A percentile compares a stretch with the other conserved stretches of the same genome.
phyloP scores from a whole-genome alignment of 1,140 invertebrate genomes.

The Trichonephila clavata region DNA sequence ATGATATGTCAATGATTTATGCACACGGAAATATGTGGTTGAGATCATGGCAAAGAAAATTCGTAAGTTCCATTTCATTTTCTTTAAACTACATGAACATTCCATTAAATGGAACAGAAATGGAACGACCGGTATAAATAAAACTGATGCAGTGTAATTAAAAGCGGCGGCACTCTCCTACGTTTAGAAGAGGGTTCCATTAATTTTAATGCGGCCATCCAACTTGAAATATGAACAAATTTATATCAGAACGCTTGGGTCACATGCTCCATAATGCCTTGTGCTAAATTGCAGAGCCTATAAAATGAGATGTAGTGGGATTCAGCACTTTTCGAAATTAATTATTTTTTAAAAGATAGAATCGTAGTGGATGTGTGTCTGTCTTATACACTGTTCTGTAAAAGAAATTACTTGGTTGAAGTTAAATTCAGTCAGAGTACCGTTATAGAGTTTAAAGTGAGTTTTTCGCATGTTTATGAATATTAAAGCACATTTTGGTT shows the following conservation, averaged over 20 bases:
- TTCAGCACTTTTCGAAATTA: not conserved
- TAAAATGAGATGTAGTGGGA: conserved; percentile 44
- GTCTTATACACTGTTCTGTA: not conserved
- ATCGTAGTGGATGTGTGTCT: not conserved
- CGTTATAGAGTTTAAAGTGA: not conserved
- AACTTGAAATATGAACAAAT: conserved; percentile 58
- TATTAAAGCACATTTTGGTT: not conserved
- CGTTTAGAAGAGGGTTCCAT: conserved; percentile 51
- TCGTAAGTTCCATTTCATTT: conserved; percentile 16
- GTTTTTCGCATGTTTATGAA: conserved; percentile 19
- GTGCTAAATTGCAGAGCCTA: conserved; percentile 46
- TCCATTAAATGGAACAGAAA: conserved; percentile 40
- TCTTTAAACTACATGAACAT: conserved; percentile 51
- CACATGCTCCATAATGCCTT: conserved; percentile 46
- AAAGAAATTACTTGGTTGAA: not conserved
- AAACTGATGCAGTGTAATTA: conserved; percentile 60
- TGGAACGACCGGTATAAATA: conserved; percentile 38
- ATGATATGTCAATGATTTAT: conserved; percentile 39
- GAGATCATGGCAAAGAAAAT: conserved; percentile 13
- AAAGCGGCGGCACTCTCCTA: conserved; percentile 14
- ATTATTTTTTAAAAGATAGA: conserved; percentile 26
- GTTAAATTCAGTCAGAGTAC: conserved; percentile 16
- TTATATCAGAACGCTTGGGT: conserved; percentile 25
- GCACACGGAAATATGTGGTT: conserved; percentile 13
- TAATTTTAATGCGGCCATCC: conserved; percentile 58